phyloP scores from a whole-genome alignment of 2,113 vertebrate species.

The Ifrita kowaldi region DNA sequence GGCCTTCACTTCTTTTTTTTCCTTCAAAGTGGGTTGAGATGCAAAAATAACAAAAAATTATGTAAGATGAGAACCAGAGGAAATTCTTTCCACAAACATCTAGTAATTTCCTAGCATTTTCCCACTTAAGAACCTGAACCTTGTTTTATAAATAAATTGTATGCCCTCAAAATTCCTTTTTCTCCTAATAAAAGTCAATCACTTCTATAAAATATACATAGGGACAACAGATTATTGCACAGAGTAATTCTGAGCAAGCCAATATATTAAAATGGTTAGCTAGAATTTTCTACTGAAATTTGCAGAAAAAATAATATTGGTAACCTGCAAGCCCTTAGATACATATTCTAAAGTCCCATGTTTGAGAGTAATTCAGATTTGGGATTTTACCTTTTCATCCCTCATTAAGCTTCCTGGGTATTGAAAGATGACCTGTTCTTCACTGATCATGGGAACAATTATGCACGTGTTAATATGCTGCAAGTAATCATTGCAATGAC shows the following conservation, averaged over 20 bases:
- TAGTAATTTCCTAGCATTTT: background rate
- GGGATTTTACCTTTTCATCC: background rate
- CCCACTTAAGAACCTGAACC: background rate
- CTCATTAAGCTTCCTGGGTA: background rate
- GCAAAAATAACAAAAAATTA: background rate
- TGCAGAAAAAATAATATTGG: background rate
- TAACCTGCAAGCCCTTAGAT: background rate
- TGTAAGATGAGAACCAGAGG: background rate
- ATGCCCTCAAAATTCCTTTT: background rate
- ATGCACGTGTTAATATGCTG: background rate
- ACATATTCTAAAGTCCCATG: background rate
- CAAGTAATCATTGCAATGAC: background rate
- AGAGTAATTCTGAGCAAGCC: background rate
- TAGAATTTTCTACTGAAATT: background rate
- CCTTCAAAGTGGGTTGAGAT: background rate
- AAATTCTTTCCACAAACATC: background rate
- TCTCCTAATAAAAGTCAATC: background rate
- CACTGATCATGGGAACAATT: background rate
- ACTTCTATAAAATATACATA: background rate
- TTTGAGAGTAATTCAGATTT: background rate
- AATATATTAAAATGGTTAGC: background rate
- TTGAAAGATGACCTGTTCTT: background rate
- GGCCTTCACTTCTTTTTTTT: rapidly evolving
- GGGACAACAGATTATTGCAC: background rate
- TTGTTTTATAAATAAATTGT: background rate